These are phyloP conservation scores for Gymnodraco acuticeps DNA, from an alignment of 2,797 vertebrate species.

Conservation along the genomic window DNA sequence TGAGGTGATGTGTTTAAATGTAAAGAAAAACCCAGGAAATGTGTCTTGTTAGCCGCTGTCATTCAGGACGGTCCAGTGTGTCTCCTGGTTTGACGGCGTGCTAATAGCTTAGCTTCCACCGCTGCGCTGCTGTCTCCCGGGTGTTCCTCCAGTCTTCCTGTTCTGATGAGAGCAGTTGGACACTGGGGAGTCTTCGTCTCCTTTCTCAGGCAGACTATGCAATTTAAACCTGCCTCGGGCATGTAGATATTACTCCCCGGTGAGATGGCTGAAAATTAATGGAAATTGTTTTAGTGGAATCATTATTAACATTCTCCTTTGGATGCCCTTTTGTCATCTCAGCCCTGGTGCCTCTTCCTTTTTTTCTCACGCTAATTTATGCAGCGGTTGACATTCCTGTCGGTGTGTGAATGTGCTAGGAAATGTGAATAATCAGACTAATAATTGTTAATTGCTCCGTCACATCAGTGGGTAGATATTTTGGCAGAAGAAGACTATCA, in stretches of 20 bases:
- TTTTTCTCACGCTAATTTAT: conserved; percentile 76
- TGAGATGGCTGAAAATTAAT: conserved; percentile 87
- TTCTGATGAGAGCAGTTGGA: conserved; percentile 83
- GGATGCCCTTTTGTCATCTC: conserved; percentile 87
- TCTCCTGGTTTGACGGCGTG: conserved; percentile 45
- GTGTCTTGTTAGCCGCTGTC: conserved; percentile 30
- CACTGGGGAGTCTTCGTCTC: conserved; percentile 82
- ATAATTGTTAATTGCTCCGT: conserved; percentile 71
- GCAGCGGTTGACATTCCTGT: conserved; percentile 79
- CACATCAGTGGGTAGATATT: conserved; percentile 62
- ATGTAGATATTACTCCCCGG: conserved; percentile 87
- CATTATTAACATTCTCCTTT: conserved; percentile 89
- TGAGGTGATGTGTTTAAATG: conserved; percentile 31
- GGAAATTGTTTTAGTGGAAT: conserved; percentile 90
- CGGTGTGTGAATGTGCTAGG: conserved; percentile 60
- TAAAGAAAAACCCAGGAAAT: conserved; percentile 23
- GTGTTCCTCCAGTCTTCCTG: conserved; percentile 74
- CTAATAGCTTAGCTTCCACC: conserved; percentile 74
- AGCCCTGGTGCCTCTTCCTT: conserved; percentile 65
- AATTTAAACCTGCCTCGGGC: conserved; percentile 89
- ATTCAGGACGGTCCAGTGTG: conserved; percentile 52
- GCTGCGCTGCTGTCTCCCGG: conserved; percentile 76
- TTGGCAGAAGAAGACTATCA: conserved; percentile 57
- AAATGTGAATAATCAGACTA: conserved; percentile 78
- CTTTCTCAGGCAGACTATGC: conserved; percentile 83